These are phyloP conservation scores for Halesus radiatus DNA, from an alignment of 1,140 invertebrate species.

Conservation along the genomic window DNA sequence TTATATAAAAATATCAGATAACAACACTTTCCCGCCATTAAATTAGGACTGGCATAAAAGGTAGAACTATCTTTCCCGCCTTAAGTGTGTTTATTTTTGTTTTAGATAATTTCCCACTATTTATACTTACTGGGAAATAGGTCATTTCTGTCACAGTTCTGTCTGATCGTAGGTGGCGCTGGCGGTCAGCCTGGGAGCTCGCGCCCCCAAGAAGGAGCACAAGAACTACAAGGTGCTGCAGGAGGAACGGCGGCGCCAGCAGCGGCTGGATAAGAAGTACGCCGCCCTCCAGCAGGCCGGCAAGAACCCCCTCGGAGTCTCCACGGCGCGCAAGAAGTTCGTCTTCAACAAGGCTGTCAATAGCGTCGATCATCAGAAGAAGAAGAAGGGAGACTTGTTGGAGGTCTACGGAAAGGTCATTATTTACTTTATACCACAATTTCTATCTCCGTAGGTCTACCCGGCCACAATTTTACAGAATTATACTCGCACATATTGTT, in stretches of 20 bases:
- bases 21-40: too few species aligned
- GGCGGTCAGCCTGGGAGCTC: conserved; percentile 75
- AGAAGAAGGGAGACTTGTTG: conserved; percentile 59
- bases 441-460: too few species aligned
- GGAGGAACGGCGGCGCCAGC: conserved; percentile 62
- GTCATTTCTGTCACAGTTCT: too few species aligned
- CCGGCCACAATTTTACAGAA: too few species aligned
- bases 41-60: too few species aligned
- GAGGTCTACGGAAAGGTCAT: conserved; percentile 54
- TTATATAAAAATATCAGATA: too few species aligned
- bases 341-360: conserved; percentile 61
- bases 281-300: conserved; percentile 68
- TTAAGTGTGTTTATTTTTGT: too few species aligned
- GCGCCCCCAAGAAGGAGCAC: conserved; percentile 71
- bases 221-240: conserved; percentile 74
- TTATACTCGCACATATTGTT: too few species aligned
- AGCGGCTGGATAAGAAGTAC: conserved; percentile 60
- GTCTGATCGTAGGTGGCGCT: conserved; percentile 63
- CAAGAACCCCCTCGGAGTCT: conserved; percentile 67
- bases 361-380: conserved; percentile 58
- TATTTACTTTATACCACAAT: too few species aligned
- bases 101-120: too few species aligned
- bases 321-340: conserved; percentile 61
- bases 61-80: too few species aligned
- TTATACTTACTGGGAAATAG: too few species aligned